These are phyloP conservation scores for Orthonyx spaldingii DNA, from an alignment of 2,113 vertebrate genomes.

Conservation along the genomic window DNA sequence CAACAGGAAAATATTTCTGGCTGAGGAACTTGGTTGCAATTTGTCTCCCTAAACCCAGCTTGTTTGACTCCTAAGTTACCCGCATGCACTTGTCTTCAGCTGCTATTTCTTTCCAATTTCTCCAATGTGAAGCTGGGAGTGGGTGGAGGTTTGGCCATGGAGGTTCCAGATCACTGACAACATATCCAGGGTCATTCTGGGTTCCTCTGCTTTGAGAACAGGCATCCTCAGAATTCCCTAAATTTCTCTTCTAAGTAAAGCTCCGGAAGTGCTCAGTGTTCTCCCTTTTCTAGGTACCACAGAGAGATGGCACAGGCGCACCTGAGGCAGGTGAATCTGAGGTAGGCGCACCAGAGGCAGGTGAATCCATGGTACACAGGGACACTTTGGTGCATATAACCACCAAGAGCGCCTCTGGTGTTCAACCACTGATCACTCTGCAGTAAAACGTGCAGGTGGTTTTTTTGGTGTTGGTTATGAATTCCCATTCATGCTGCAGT, in stretches of 20 bases:
- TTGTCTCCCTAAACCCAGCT: not conserved
- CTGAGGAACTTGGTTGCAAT: not conserved
- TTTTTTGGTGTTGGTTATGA: not conserved
- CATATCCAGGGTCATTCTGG: not conserved
- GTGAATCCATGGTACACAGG: not conserved
- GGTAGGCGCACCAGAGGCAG: not conserved
- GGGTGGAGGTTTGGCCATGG: not conserved
- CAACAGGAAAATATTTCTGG: not conserved
- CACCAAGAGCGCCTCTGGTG: not conserved
- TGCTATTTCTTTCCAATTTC: not conserved
- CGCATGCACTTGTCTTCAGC: not conserved
- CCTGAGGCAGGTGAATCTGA: not conserved
- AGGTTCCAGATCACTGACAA: not conserved
- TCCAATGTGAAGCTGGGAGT: not conserved
- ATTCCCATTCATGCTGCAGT: not conserved
- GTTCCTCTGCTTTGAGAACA: constrained; percentile 17
- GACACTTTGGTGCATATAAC: not conserved
- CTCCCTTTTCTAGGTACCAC: not conserved
- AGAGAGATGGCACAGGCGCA: not conserved
- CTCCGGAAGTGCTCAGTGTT: not conserved
- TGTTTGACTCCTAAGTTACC: not conserved
- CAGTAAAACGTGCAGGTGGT: not conserved
- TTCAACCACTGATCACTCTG: not conserved
- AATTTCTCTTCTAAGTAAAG: not conserved
- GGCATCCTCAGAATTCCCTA: not conserved